Evolutionary conservation across 2,113 vertebrate genomes (phyloP).

Genomic region (Forbesichthys agassizii): DNA sequence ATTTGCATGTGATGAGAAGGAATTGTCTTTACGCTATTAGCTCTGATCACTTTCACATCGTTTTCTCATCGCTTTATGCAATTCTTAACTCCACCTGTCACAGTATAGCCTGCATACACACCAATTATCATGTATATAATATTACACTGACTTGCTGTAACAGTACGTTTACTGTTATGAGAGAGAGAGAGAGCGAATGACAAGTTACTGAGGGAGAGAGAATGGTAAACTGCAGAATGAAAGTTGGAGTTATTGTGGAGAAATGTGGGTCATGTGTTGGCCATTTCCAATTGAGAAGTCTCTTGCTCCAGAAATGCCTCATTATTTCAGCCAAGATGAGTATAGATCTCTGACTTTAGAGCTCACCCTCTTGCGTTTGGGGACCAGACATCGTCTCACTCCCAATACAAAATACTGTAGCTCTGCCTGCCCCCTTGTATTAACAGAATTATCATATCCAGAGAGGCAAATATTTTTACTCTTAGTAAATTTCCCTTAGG

Average conservation of each 20-base stretch:
- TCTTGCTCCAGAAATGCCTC: constrained; percentile 4
- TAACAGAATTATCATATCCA: constrained; percentile 32
- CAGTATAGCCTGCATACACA: too few relatives aligned
- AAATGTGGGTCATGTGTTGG: constrained; percentile 1
- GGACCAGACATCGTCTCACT: neutral
- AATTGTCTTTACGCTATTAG: too few relatives aligned
- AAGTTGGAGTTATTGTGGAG: neutral
- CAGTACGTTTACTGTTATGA: neutral
- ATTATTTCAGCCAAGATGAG: constrained; percentile 22
- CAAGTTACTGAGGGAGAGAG: neutral
- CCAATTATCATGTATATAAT: too few relatives aligned
- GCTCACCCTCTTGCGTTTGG: constrained; percentile 4
- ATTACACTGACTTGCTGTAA: too few relatives aligned
- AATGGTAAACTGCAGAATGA: neutral
- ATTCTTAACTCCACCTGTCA: too few relatives aligned
- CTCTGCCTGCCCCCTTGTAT: constrained; percentile 11
- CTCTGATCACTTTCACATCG: too few relatives aligned
- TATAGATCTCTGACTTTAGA: constrained; percentile 10
- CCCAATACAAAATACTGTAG: constrained; percentile 20
- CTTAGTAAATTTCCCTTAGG: constrained; percentile 14
- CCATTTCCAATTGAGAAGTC: constrained; percentile 4
- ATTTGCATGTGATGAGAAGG: too few relatives aligned
- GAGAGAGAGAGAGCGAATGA: neutral
- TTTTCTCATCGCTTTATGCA: too few relatives aligned
- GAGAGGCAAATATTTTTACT: constrained; percentile 11